These are phyloP conservation scores for Noctua fimbriata DNA, from an alignment of 2,888 invertebrate species.

Conservation along the genomic window DNA sequence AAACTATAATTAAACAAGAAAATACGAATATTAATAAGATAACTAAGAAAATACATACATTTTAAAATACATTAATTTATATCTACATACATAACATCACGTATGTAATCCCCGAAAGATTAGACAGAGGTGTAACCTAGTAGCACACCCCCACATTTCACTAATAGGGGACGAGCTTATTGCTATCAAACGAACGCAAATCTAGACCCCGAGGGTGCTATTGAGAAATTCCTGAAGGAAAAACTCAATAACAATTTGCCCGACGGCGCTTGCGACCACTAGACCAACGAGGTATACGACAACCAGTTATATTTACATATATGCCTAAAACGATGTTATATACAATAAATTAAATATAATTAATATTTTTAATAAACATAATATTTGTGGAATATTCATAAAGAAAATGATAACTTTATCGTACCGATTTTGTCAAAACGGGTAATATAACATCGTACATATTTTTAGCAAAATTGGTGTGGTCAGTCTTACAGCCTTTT, in stretches of 20 bases:
- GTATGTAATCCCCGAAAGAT: too few relatives aligned
- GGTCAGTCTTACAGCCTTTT: constrained; percentile 2
- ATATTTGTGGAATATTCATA: neutral
- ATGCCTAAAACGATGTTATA: neutral
- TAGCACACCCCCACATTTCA: too few relatives aligned
- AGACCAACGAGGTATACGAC: too few relatives aligned
- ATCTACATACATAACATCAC: neutral
- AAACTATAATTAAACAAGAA: neutral
- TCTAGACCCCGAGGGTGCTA: too few relatives aligned
- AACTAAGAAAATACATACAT: neutral
- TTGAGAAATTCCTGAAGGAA: too few relatives aligned
- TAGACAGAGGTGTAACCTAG: too few relatives aligned
- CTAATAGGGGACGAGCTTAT: too few relatives aligned
- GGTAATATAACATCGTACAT: constrained; percentile 39
- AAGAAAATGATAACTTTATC: neutral
- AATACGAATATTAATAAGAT: neutral
- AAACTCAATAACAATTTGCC: too few relatives aligned
- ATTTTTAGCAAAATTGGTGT: constrained; percentile 23
- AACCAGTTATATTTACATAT: too few relatives aligned
- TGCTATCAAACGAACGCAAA: too few relatives aligned
- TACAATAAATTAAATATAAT: neutral
- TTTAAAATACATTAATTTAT: neutral
- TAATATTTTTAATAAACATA: neutral
- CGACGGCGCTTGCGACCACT: too few relatives aligned
- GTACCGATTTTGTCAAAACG: constrained; percentile 36